Evolutionary conservation across 2,888 invertebrate genomes (phyloP), one percentile per base, ranked within the genome.

Genomic region (Drosophila barbarae): DNA sequence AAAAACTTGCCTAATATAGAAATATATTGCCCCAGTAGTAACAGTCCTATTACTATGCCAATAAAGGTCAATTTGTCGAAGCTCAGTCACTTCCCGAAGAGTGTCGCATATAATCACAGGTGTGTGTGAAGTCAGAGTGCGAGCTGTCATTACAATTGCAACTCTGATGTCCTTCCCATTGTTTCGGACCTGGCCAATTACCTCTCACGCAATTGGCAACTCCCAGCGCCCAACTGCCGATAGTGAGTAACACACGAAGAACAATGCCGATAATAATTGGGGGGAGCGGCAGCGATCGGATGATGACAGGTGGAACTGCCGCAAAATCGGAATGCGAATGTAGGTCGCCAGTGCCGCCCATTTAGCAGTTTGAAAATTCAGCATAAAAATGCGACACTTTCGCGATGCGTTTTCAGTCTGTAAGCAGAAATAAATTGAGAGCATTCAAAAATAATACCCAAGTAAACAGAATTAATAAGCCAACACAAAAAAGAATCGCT

Each of bases 321-420:
- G 26, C 28, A 28, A 30, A 15, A 36, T 53, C 32, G 15, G 47
- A 46, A 71, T 56, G 47, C 78, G 41, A 49, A 71, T 57, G 47
- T 80, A 72, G 84, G 84, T 80, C 80, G 65, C 26, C 65, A 39
- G 18, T 39, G 68, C 68, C 66, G 68, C 76, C 70, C 74, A 72
- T 71, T 78, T 74, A 53, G 46, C 61, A 58, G 84, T 72, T 69
- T 80, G 73, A 78, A 54, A 80, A 81, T 58, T 80, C 80, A 80
- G 80, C 80, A 80, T 81, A 81, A 81, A 84, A 78, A 73, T 76
- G 65, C 76, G 74, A 76, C 74, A 81, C 74, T 71, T 81, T 76
- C 58, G 61, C 56, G 71, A 71, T 74, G 72, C 73, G 71, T 74
- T 73, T 78, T 74, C 84, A 84, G 76, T 81, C 73, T 70, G 76